Conservation (phyloP, 2,113 vertebrate genomes). For the Gambusia holbrooki region DNA sequence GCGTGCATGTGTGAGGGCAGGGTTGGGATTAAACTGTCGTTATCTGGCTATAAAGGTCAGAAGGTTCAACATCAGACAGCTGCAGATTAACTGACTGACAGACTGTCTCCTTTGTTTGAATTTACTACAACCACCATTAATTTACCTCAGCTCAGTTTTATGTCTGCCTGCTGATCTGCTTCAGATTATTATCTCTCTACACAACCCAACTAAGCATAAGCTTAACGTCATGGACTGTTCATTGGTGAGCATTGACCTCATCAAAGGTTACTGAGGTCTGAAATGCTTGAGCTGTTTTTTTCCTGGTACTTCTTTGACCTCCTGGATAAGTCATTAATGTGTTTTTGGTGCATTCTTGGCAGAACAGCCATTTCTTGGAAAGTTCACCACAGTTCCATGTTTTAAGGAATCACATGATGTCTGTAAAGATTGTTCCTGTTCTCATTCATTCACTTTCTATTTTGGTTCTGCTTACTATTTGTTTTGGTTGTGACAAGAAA, state of each 20-base stretch:
- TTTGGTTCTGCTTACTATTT: not conserved
- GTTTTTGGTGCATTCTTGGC: not conserved
- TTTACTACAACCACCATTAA: not conserved
- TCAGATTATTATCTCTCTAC: too few relatives aligned
- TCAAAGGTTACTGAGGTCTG: not conserved
- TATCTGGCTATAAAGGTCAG: slow-evolving; percentile 31
- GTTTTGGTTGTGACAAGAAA: not conserved
- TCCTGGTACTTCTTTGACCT: not conserved
- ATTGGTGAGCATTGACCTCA: too few relatives aligned
- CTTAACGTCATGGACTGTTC: too few relatives aligned
- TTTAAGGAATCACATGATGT: not conserved
- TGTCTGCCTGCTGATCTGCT: too few relatives aligned
- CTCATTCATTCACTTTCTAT: not conserved
- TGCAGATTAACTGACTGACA: slow-evolving; percentile 34
- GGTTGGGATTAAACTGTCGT: slow-evolving; percentile 37
- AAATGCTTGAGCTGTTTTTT: not conserved
- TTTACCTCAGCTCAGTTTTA: not conserved
- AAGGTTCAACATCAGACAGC: slow-evolving; percentile 40
- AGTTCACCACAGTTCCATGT: not conserved
- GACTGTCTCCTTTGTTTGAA: slow-evolving; percentile 7
- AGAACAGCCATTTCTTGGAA: not conserved
- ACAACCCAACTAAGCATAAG: too few relatives aligned
- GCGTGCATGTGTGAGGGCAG: not conserved
- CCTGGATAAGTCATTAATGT: not conserved
- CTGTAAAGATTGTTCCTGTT: not conserved